Conservation (phyloP, 2,797 vertebrate genomes). For the Coccyzus lansbergi region DNA sequence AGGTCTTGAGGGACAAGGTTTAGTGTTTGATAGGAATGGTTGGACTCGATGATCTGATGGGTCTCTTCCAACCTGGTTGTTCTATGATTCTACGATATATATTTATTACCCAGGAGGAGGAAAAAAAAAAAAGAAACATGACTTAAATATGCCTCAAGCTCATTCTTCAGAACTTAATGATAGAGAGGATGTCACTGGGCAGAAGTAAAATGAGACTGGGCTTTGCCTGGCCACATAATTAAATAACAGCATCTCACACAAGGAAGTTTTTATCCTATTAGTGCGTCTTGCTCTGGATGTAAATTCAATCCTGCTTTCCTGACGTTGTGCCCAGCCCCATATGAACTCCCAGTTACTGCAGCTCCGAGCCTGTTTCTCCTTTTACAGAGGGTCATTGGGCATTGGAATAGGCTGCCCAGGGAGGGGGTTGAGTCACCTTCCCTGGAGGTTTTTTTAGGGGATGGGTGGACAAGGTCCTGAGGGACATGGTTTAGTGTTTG, state of each 20-base stretch:
- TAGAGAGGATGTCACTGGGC: background rate
- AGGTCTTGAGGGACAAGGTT: too few species aligned
- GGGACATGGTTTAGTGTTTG: too few species aligned
- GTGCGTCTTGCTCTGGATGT: background rate
- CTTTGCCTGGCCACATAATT: background rate
- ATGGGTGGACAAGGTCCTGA: too few species aligned
- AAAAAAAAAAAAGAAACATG: background rate
- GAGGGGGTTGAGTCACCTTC: too few species aligned
- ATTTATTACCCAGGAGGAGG: background rate
- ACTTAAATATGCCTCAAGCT: background rate
- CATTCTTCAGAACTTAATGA: constrained; percentile 3
- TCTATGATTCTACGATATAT: too few species aligned
- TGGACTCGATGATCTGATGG: too few species aligned
- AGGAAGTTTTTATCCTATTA: constrained; percentile 14
- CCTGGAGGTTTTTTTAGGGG: too few species aligned
- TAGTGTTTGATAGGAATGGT: too few species aligned
- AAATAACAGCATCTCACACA: background rate
- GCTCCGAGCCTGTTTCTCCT: background rate
- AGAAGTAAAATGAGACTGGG: background rate
- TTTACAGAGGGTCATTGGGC: too few species aligned
- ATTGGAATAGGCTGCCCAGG: too few species aligned
- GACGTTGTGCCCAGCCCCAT: rapidly evolving
- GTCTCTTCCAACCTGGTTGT: too few species aligned
- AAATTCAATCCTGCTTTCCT: background rate
- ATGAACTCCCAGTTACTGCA: rapidly evolving